Percentiles rank a stretch among this genome's conserved stretches.
These are phyloP conservation scores for Flabesymbios commensalis DNA, from an alignment of 2,888 invertebrate genomes.

Conservation along the genomic window DNA sequence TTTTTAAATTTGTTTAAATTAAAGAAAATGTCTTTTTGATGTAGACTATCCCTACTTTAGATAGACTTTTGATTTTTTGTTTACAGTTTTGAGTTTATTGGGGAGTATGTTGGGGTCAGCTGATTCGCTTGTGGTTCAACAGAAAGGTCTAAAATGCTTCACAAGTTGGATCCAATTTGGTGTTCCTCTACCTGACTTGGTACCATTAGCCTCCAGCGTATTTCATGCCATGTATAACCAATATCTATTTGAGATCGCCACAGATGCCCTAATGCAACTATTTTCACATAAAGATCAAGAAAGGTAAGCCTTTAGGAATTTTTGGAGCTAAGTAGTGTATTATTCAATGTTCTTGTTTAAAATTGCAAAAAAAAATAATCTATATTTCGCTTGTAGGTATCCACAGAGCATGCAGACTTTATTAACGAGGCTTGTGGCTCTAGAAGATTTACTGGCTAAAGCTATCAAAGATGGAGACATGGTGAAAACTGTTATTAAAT, in stretches of 20 bases:
- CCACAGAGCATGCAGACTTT: conserved; percentile 67
- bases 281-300: conserved; percentile 70
- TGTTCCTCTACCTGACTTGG: conserved; percentile 62
- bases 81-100: conserved; percentile 55
- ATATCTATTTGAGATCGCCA: conserved; percentile 67
- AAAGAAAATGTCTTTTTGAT: too few relatives aligned
- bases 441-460: conserved; percentile 62
- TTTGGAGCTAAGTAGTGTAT: too few relatives aligned
- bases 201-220: conserved; percentile 51
- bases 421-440: conserved; percentile 68
- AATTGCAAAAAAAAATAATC: too few relatives aligned
- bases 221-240: conserved; percentile 55
- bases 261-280: conserved; percentile 69
- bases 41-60: too few relatives aligned
- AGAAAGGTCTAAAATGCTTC: conserved; percentile 58
- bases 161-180: conserved; percentile 70
- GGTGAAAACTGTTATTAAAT: conserved; percentile 39
- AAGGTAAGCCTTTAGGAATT: conserved; percentile 54
- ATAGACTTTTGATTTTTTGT: not conserved
- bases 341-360: too few relatives aligned
- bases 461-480: conserved; percentile 56
- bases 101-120: conserved; percentile 40
- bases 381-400: conserved; percentile 63
- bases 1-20: too few relatives aligned
- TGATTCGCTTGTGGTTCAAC: conserved; percentile 40